A percentile compares a stretch with the other conserved stretches of the same genome.
Evolutionary conservation across 2,113 vertebrate genomes (phyloP).

Genomic region (Nipponia nippon): DNA sequence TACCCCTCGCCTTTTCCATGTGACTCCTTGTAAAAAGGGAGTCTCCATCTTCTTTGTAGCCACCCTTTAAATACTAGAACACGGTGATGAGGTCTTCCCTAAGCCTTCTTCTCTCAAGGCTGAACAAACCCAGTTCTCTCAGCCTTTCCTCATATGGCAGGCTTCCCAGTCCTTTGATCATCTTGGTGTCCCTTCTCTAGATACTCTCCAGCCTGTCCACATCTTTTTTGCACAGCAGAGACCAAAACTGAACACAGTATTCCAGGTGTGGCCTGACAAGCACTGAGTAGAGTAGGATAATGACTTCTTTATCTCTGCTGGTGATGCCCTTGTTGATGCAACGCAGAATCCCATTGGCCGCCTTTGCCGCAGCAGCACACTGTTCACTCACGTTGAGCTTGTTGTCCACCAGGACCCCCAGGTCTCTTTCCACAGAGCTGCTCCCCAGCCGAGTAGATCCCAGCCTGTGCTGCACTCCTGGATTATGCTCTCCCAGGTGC

Average conservation of each 20-base stretch:
- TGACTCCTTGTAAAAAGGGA: background rate
- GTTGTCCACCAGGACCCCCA: background rate
- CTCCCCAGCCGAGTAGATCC: background rate
- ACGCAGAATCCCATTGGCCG: background rate
- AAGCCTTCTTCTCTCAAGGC: background rate
- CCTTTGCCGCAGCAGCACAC: background rate
- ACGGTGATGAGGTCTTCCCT: background rate
- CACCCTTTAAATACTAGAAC: background rate
- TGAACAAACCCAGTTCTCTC: background rate
- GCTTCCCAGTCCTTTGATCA: background rate
- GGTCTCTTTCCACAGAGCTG: background rate
- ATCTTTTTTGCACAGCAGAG: background rate
- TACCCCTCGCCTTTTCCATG: background rate
- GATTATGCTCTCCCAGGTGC: background rate
- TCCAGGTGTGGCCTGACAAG: background rate
- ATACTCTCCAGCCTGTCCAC: background rate
- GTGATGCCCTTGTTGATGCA: background rate
- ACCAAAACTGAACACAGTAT: background rate
- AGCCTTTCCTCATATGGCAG: background rate
- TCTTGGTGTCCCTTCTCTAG: background rate
- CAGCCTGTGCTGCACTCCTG: background rate
- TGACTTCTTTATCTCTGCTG: background rate
- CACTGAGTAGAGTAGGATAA: background rate
- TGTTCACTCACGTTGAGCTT: background rate
- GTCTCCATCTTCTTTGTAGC: background rate